Evolutionary conservation across 2,888 invertebrate genomes (phyloP).

Genomic region (Cyaniris semiargus): DNA sequence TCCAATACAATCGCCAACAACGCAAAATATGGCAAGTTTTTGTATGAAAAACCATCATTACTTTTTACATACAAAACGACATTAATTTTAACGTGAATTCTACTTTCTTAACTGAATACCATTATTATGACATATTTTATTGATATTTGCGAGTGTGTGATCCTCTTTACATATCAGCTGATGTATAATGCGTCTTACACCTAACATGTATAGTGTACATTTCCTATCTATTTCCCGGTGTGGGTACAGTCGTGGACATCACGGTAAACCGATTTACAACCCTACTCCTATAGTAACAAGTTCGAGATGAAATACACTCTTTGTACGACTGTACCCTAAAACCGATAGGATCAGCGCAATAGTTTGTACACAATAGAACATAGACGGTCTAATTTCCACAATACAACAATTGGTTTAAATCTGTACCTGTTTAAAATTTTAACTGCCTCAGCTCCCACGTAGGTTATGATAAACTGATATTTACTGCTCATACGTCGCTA

Average conservation of each 20-base stretch:
- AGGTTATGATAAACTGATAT: conserved; percentile 8
- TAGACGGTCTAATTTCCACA: conserved; percentile 30
- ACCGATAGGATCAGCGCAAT: conserved; percentile 26
- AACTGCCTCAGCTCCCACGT: conserved; percentile 13
- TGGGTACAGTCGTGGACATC: background rate
- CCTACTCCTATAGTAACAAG: background rate
- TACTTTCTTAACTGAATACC: background rate
- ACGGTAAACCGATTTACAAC: background rate
- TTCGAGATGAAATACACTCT: background rate
- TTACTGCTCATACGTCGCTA: background rate
- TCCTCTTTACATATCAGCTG: background rate
- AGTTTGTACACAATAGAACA: conserved; percentile 27
- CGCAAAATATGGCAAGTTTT: background rate
- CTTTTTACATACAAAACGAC: background rate
- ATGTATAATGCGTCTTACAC: background rate
- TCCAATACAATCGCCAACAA: background rate
- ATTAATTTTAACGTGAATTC: background rate
- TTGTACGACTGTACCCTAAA: background rate
- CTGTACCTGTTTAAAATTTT: conserved; percentile 25
- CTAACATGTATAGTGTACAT: background rate
- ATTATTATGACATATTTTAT: conserved; percentile 8
- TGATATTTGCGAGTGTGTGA: background rate
- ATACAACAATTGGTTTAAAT: conserved; percentile 31
- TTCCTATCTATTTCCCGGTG: conserved; percentile 7
- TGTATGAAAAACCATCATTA: conserved; percentile 4